Evolutionary conservation across 2,888 invertebrate genomes (phyloP).

Genomic region (Apoda limacodes): DNA sequence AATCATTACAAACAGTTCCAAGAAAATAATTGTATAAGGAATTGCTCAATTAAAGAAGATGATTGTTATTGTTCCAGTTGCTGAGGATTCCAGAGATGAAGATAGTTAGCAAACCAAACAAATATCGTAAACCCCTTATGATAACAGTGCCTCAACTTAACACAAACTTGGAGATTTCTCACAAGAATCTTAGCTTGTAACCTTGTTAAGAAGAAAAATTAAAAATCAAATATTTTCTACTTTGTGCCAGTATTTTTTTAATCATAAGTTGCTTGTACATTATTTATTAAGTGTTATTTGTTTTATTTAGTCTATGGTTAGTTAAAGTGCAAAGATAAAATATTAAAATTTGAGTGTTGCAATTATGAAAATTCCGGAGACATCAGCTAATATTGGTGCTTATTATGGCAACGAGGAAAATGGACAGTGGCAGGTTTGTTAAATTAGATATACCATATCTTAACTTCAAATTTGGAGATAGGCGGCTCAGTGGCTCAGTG

Average conservation of each 20-base stretch:
- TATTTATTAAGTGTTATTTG: background rate
- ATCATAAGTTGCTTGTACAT: too few species aligned
- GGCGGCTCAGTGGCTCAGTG: too few species aligned
- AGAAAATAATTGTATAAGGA: too few species aligned
- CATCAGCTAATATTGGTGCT: constrained; percentile 50
- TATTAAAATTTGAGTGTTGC: too few species aligned
- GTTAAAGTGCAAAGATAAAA: constrained; percentile 13
- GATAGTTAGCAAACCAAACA: constrained; percentile 28
- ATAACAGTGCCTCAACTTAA: constrained; percentile 34
- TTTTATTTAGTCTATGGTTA: background rate
- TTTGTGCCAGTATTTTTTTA: constrained; percentile 3
- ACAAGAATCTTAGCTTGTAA: too few species aligned
- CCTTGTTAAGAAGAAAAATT: constrained; percentile 16
- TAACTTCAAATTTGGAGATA: too few species aligned
- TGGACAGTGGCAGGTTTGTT: constrained; percentile 55
- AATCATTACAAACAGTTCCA: too few species aligned
- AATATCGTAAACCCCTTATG: constrained; percentile 28
- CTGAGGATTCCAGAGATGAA: constrained; percentile 47
- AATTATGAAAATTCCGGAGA: constrained; percentile 64
- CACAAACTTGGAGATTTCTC: constrained; percentile 16
- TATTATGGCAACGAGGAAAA: constrained; percentile 60
- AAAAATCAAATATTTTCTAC: constrained; percentile 8
- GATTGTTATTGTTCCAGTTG: constrained; percentile 33
- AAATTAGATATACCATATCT: background rate
- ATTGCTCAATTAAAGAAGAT: too few species aligned